Base-by-base conservation (phyloP, 2,113 vertebrate genomes). In the Alethe diademata region DNA sequence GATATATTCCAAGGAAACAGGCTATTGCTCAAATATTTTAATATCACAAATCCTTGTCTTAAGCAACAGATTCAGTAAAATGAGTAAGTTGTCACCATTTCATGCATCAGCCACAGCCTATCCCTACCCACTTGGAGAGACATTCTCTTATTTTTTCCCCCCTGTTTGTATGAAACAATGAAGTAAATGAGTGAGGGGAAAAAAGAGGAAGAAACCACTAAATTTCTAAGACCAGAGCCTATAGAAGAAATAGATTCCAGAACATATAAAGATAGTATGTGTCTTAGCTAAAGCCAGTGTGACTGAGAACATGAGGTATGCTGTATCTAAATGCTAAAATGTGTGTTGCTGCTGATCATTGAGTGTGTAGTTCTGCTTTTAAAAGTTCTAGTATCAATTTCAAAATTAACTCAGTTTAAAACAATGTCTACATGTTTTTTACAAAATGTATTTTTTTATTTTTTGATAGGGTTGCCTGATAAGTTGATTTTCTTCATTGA, bases 71-170 rank as follows among this genome's bases (percentile, higher is more conserved):
- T 74, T 47, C 29, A 47, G 24, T 79, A 53, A 78, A 94, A 73
- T 53, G 3, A 79, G 7, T 58, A n/a, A 38, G n/a, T 3, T 9
- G 2, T 89, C 22, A 42, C 45, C 2, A 24, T 40, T 35, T 40
- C 58, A 31, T 65, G 11, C 5, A 29, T 61, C 12, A 86, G 7
- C 19, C 19, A 35, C 19, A 79, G 33, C 11, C 29, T 51, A 43
- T 4, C 7, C 5, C 4, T 66, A 18, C 17, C 8, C 7, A 61
- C 7, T 14, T 51, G 31, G 14, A 28, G 24, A 65, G 18, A 17
- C 4, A 45, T 62, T 73, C 9, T 26, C 7, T 14, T 45, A 2
- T n/a, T 24, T 57, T 33, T 8, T 28, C 1, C 1, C 1, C 11
- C 8, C 20, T 2, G 0, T 33, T 79, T 86, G 20, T 36, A 43